These are phyloP conservation scores for Dryobates pubescens DNA, from an alignment of 2,797 vertebrate genomes.

Conservation along the genomic window DNA sequence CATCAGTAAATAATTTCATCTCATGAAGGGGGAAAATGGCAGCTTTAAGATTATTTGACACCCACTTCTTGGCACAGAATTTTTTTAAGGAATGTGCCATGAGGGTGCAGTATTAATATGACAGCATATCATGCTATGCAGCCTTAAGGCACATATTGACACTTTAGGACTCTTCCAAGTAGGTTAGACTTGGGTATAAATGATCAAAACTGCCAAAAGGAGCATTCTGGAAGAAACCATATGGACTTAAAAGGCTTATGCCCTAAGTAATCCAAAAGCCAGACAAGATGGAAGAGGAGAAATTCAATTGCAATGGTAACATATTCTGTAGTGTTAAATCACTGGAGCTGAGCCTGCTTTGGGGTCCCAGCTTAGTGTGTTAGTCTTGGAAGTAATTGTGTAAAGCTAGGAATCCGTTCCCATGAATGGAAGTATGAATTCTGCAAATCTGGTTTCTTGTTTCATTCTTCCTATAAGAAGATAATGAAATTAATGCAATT, in stretches of 20 bases:
- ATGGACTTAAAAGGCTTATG: not conserved
- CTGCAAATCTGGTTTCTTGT: not conserved
- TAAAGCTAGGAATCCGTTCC: not conserved
- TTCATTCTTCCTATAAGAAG: not conserved
- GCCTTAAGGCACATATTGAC: not conserved
- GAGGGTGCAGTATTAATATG: not conserved
- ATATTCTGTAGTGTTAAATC: not conserved
- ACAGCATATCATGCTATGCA: not conserved
- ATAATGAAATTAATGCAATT: not conserved
- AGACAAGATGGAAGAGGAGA: not conserved
- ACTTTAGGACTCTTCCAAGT: not conserved
- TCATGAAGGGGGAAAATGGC: not conserved
- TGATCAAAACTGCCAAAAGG: not conserved
- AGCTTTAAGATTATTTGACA: not conserved
- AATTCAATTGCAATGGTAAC: not conserved
- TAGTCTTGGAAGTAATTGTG: not conserved
- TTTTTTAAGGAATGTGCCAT: not conserved
- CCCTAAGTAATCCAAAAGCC: not conserved
- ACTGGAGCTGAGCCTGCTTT: not conserved
- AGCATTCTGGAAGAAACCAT: not conserved
- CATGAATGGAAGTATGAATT: not conserved
- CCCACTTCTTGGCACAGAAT: not conserved
- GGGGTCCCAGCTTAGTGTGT: not conserved
- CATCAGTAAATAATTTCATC: not conserved
- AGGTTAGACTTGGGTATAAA: not conserved